A percentile compares a stretch with the other conserved stretches of the same genome.
These are phyloP conservation scores for Drosophila nannoptera DNA, from an alignment of 1,140 invertebrate genomes.

Conservation along the genomic window DNA sequence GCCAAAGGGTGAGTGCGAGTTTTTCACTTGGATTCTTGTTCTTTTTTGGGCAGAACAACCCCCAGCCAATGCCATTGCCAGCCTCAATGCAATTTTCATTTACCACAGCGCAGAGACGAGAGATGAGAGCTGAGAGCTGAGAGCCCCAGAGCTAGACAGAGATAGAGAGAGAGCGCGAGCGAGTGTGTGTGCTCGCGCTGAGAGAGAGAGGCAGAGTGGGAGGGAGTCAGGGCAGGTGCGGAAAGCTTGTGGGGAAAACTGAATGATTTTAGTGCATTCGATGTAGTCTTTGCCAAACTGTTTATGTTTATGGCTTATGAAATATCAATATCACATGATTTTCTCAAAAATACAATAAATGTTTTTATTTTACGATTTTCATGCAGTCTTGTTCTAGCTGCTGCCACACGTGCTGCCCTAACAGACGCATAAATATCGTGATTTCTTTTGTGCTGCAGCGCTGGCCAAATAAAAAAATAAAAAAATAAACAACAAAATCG, in stretches of 20 bases:
- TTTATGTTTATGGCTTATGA: conserved; percentile 38
- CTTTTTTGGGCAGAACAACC: conserved; percentile 47
- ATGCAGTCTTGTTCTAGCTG: neutral
- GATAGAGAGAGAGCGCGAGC: neutral
- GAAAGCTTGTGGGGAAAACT: conserved; percentile 29
- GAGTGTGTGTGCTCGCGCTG: neutral
- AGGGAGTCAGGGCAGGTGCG: conserved; percentile 11
- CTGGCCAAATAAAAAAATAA: neutral
- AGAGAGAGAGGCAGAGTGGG: neutral
- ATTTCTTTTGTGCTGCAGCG: conserved; percentile 10
- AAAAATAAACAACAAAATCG: neutral
- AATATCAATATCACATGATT: neutral
- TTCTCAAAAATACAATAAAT: too few relatives aligned
- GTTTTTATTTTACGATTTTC: conserved; percentile 1
- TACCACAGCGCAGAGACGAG: conserved; percentile 34
- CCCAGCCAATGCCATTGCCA: conserved; percentile 74
- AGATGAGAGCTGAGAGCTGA: too few relatives aligned
- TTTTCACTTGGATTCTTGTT: conserved; percentile 32
- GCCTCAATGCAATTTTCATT: conserved; percentile 70
- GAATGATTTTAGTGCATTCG: conserved; percentile 2
- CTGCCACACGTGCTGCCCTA: conserved; percentile 29
- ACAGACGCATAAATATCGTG: conserved; percentile 3
- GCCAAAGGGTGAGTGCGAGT: conserved; percentile 18
- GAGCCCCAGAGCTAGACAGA: conserved; percentile 2
- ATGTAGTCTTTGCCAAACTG: conserved; percentile 14